Evolutionary conservation across 2,888 invertebrate genomes (phyloP), one percentile per base, ranked within the genome.

Genomic region (Steinernema scapterisci): DNA sequence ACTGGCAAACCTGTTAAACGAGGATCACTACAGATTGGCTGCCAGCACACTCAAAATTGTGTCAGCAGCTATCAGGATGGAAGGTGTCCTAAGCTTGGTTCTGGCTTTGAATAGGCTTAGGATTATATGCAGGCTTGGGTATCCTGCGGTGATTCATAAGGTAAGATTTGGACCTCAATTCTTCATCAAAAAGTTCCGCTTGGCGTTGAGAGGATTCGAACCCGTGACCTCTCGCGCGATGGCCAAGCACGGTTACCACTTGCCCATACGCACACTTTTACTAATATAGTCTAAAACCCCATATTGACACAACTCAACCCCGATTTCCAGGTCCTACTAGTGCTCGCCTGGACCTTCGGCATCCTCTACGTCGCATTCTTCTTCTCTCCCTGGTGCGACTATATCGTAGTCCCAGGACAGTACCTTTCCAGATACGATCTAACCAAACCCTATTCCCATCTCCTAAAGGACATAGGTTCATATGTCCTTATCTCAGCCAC

Each of bases 21-120:
- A 19, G 6, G 63, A 63, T 31, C 63, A 16, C 3, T 63, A 31
- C 16, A 5, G 16, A 6, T 31, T 63, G 3, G 63, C 63, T 13
- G 63, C 31, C 16, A 3, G 16, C 3, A 6, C 31, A 27, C 3
- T 63, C 9, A 63, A 31, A 31, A 25, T 63, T 3, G 7, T 63
- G 3, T 63, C 63, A 1, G 25, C 63, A 5, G 63, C 27, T 13
- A 25, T 63, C 16, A 27, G 63, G 38, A 16, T 63, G 11, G 63
- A 63, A 38, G 63, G 16, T 27, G 1, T 63, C 1, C 63, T 63
- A 9, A 63, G 63, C 31, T 31, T 63, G 5, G 63, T 63, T 1
- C 16, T 63, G 9, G 63, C 63, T 13, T 31, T 63, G 31, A 31
- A 63, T 31, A 63, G 63, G 16, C 27, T 63, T 11, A 63, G n/a